These are phyloP conservation scores for Drosophila prostipennis DNA, from an alignment of 2,888 invertebrate species.

Conservation along the genomic window DNA sequence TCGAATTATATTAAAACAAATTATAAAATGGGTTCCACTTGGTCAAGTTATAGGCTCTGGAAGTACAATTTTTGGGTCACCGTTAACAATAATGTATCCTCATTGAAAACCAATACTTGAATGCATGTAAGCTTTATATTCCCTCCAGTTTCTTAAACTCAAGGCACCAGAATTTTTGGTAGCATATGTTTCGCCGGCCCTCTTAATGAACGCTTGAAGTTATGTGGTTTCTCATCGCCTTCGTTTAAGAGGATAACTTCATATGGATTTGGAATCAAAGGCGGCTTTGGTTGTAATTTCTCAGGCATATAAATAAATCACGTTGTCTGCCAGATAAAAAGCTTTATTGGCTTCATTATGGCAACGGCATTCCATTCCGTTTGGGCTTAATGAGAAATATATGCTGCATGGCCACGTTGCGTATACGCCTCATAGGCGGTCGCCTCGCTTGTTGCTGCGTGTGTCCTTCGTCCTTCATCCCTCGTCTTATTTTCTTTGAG, in stretches of 20 bases:
- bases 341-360: constrained; percentile 76
- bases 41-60: no score
- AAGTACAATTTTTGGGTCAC: no score
- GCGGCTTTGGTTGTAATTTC: constrained; percentile 65
- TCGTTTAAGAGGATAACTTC: background rate
- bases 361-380: constrained; percentile 42
- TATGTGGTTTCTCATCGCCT: constrained; percentile 9
- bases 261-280: constrained; percentile 62
- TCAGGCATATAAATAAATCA: constrained; percentile 71
- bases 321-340: constrained; percentile 73
- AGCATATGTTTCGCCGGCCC: no score
- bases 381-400: constrained; percentile 69
- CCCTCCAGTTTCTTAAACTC: background rate
- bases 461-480: constrained; percentile 28
- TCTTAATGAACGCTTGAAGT: constrained; percentile 21
- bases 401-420: constrained; percentile 37
- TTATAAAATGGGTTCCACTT: no score
- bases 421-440: constrained; percentile 63
- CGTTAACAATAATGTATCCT: no score
- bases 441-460: constrained; percentile 18
- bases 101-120: no score
- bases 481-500: constrained; percentile 18
- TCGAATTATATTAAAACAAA: no score
- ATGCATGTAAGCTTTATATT: no score
- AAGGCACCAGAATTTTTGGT: background rate